A percentile compares a stretch with the other conserved stretches of the same genome.
phyloP scores from a whole-genome alignment of 2,797 vertebrate genomes.

The Aplochiton taeniatus region DNA sequence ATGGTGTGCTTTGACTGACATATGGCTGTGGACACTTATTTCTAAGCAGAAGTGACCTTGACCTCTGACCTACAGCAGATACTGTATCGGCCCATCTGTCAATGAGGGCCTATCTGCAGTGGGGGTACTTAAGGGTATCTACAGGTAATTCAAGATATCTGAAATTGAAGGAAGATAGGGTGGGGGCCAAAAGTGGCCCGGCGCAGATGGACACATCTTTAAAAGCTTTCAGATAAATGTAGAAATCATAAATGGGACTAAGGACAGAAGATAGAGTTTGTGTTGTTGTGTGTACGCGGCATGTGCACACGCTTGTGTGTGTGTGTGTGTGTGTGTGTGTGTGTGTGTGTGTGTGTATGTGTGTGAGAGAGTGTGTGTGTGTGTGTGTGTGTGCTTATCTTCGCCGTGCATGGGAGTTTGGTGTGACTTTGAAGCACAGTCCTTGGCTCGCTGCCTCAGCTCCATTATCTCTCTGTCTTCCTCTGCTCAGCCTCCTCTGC shows the following conservation, averaged over 20 bases:
- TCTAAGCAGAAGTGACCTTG: neutral
- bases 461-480: constrained; percentile 81
- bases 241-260: constrained; percentile 58
- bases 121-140: constrained; percentile 76
- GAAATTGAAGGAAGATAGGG: constrained; percentile 77
- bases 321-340: constrained; percentile 9
- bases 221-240: constrained; percentile 68
- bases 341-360: constrained; percentile 30
- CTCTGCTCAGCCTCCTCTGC: constrained; percentile 82
- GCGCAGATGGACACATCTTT: constrained; percentile 53
- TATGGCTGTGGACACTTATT: no score
- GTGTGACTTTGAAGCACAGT: constrained; percentile 82
- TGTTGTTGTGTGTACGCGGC: neutral
- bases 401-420: constrained; percentile 25
- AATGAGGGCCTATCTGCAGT: constrained; percentile 68
- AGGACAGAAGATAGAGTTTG: constrained; percentile 54
- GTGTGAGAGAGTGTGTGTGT: constrained; percentile 29
- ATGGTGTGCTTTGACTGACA: no score
- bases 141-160: constrained; percentile 77
- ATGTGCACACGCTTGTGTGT: constrained; percentile 14
- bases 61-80: constrained; percentile 35
- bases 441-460: constrained; percentile 77
- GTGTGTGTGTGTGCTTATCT: constrained; percentile 19
- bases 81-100: constrained; percentile 62
- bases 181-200: neutral